These are phyloP conservation scores for Spinus olivaceus DNA, from an alignment of 2,797 vertebrate genomes.

Conservation along the genomic window DNA sequence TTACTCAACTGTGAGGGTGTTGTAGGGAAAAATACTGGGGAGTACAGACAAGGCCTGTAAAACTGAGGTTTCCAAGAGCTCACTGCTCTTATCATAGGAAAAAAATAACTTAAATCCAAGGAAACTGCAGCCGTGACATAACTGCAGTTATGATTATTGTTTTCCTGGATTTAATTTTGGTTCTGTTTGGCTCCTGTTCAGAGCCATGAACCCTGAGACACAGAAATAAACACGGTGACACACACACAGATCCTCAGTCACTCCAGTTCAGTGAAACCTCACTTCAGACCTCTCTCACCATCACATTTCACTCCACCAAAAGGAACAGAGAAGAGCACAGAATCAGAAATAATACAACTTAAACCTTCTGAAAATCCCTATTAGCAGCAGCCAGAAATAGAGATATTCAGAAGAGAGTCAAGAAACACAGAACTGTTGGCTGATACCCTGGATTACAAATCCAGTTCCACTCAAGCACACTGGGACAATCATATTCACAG, in stretches of 20 bases:
- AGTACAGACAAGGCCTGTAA: neutral
- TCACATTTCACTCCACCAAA: neutral
- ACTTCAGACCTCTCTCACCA: neutral
- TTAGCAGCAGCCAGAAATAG: neutral
- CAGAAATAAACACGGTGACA: neutral
- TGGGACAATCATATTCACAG: neutral
- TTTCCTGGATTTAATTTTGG: neutral
- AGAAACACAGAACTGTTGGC: neutral
- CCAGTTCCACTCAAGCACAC: neutral
- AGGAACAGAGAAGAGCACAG: neutral
- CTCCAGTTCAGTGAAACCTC: neutral
- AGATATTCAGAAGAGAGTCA: neutral
- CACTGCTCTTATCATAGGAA: neutral
- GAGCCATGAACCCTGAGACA: neutral
- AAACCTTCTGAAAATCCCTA: constrained; percentile 3
- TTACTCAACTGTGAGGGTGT: neutral
- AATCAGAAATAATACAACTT: neutral
- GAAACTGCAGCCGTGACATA: neutral
- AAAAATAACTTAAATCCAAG: neutral
- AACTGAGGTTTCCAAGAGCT: neutral
- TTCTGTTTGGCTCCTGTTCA: neutral
- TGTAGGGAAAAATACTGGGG: neutral
- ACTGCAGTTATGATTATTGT: neutral
- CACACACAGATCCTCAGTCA: neutral
- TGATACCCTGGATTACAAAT: neutral